Base-by-base conservation (phyloP, 1,140 invertebrate species). In the Drosophila varians region DNA sequence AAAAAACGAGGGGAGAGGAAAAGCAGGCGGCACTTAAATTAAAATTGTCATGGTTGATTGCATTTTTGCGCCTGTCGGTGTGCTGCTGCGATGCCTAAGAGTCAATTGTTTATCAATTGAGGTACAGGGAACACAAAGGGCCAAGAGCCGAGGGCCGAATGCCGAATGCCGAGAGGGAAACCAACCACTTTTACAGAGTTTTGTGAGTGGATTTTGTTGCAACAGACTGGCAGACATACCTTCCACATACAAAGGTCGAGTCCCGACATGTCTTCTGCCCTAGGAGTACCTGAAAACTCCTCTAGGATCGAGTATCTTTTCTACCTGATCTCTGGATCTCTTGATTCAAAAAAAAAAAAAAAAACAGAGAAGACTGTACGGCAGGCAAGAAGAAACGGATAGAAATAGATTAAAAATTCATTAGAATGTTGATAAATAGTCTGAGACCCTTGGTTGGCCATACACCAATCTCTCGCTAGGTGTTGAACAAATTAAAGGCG, bases 51-150 rank as follows among this genome's bases (percentile, higher is more conserved):
- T 78, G 82, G 57, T 72, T 86, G 72, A 80, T 80, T 84, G 80
- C 80, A 80, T 73, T 80, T 77, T 58, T 12, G 48, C 72, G 68
- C 36, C 26, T 68, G 1, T 42, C 0, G 25, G 11, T 65, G 34
- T 53, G n/a, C 25, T 14, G 8, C 25, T 49, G 12, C 9, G 6
- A 14, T 43, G 73, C 78, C 68, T 26, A 54, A 86, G 73, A 86
- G 82, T 84, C 80, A 84, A 84, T 84, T 84, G 80, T 84, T 84
- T 84, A 84, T 73, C 80, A 87, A 84, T 84, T 87, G 72, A 68
- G 46, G 64, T 68, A 36, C 60, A 53, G 16, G 23, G 49, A 19
- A 18, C 3, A 31, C 12, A 53, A 52, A 34, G 60, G 23, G 25
- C 56, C 53, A 18, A 25, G 55, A 58, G 31, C 28, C 16, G n/a